Evolutionary conservation across 2,888 invertebrate genomes (phyloP).

Genomic region (Dicyrtomina minuta): DNA sequence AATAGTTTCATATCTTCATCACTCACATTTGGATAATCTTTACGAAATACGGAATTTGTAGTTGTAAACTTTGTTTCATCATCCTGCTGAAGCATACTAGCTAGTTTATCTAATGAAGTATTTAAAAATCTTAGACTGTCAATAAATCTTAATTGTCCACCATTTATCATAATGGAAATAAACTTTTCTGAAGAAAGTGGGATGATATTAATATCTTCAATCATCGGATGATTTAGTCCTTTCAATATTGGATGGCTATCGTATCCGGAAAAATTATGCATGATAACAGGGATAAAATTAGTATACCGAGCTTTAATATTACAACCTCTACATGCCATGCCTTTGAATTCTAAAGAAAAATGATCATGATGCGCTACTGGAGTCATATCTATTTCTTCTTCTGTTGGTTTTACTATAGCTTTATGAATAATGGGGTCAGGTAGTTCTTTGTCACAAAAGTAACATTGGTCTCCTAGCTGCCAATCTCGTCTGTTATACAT

Average conservation of each 20-base stretch:
- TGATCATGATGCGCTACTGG: no score
- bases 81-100: no score
- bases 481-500: no score
- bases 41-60: no score
- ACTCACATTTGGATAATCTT: no score
- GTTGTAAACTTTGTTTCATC: no score
- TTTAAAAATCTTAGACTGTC: neutral
- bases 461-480: no score
- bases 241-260: neutral
- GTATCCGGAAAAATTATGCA: neutral
- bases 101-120: neutral
- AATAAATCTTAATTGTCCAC: neutral
- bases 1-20: neutral
- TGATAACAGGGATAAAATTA: neutral
- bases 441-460: no score
- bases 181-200: constrained; percentile 4
- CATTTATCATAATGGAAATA: neutral
- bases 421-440: no score
- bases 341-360: neutral
- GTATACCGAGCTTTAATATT: neutral
- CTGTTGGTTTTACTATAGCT: no score
- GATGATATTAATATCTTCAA: neutral
- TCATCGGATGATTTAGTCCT: neutral
- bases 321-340: neutral
- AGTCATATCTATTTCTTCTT: no score